Evolutionary conservation across 2,888 invertebrate genomes (phyloP), one percentile per base, ranked within the genome.

Genomic region (Pristionchus fissidentatus): DNA sequence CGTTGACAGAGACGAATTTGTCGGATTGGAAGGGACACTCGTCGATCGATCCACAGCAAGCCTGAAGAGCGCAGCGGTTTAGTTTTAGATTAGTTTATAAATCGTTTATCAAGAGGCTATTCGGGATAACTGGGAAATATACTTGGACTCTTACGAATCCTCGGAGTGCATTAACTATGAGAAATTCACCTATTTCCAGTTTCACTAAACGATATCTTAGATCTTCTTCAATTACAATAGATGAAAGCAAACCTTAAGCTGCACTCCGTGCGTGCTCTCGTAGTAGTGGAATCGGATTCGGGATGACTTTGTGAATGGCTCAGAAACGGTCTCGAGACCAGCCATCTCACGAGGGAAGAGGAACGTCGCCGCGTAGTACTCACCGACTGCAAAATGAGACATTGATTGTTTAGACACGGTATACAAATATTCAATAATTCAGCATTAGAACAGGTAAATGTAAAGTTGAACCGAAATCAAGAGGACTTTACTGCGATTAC

Each of bases 241-340:
- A 8, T n/a, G n/a, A n/a, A n/a, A n/a, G 83, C 89, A 88, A 22
- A 88, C 91, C 84, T 92, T 92, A 35, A 92, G 89, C 84, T 92
- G 92, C 77, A 92, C 91, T 84, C 92, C 92, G 73, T 92, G 92
- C 1, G 92, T 92, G 85, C 91, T 90, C 83, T 92, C 92, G 84
- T 92, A 92, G 85, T 89, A 92, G 83, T 90, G 90, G 90, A 92
- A 92, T 78, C 90, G 84, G 77, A 92, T 85, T 32, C 90, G 86
- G 0, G 87, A 84, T 52, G 87, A 85, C 75, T 90, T 91, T 29
- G 86, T 86, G 84, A 92, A 87, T 15, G 87, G 86, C 26, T 86
- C 89, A 26, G 88, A 86, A 41, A 84, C 84, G 2, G 90, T 87
- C 84, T 89, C 88, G 46, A 92, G 85, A 60, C 91, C 92, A 38